Percentiles rank a stretch among this genome's conserved stretches.
Evolutionary conservation across 2,797 vertebrate genomes (phyloP).

Genomic region (Lepus oiostolus): DNA sequence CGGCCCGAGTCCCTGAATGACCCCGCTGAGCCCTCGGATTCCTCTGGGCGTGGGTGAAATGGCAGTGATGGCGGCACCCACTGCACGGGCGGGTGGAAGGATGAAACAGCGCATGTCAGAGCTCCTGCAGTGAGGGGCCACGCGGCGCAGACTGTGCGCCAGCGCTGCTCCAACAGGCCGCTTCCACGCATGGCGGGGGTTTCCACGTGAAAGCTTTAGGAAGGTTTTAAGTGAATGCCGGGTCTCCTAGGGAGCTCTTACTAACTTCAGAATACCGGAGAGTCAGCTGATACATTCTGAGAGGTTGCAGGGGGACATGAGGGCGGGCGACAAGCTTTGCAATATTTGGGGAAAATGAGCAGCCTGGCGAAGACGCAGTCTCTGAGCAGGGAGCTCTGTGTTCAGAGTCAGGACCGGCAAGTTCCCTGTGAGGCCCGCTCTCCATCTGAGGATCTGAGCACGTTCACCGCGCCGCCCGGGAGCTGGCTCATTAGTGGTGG

Average conservation of each 20-base stretch:
- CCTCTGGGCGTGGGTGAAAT: background rate
- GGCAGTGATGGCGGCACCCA: background rate
- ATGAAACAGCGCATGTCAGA: background rate
- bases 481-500: slow-evolving; percentile 52
- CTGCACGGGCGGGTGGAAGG: background rate
- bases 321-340: background rate
- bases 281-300: background rate
- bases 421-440: background rate
- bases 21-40: background rate
- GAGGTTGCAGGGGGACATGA: background rate
- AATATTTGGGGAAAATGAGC: slow-evolving; percentile 26
- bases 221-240: background rate
- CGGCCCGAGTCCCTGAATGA: background rate
- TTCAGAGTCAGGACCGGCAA: background rate
- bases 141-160: background rate
- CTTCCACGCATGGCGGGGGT: background rate
- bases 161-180: background rate
- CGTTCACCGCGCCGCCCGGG: slow-evolving; percentile 35
- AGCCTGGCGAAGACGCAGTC: background rate
- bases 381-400: background rate
- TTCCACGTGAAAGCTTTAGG: background rate
- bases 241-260: background rate
- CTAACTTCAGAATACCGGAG: background rate
- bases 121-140: background rate
- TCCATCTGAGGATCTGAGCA: background rate